These are phyloP conservation scores for Toxonevra muliebris DNA, from an alignment of 2,888 invertebrate genomes.

Conservation along the genomic window DNA sequence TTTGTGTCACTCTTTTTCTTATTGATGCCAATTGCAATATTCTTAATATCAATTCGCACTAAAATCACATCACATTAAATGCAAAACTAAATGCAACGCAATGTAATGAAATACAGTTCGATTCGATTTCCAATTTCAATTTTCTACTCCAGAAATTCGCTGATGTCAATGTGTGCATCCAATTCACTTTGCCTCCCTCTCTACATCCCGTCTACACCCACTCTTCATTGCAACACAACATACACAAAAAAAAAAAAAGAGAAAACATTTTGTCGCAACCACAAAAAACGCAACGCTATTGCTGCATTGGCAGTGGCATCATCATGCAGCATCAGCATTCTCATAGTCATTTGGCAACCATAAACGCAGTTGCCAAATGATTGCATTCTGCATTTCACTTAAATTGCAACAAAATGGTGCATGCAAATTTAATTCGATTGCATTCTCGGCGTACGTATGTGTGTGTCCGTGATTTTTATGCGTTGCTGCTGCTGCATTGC, in stretches of 20 bases:
- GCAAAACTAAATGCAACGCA: no score
- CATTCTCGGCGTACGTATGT: not conserved
- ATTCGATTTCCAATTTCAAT: slow-evolving; percentile 32
- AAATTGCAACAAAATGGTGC: slow-evolving; percentile 21
- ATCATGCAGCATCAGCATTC: not conserved
- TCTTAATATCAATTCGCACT: no score
- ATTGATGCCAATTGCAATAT: no score
- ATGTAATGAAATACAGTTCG: no score
- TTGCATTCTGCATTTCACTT: not conserved
- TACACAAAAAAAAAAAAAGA: not conserved
- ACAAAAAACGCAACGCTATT: slow-evolving; percentile 18
- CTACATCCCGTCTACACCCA: no score
- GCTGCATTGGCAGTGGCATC: slow-evolving; percentile 2
- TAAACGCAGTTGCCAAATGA: slow-evolving; percentile 1
- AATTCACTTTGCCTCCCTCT: no score
- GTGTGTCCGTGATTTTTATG: no score
- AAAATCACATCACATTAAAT: no score
- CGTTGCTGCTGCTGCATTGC: no score
- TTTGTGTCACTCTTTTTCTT: no score
- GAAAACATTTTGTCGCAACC: slow-evolving; percentile 23
- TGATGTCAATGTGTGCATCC: slow-evolving; percentile 13
- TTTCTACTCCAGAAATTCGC: slow-evolving; percentile 35
- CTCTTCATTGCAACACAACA: no score
- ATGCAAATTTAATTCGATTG: slow-evolving; percentile 32
- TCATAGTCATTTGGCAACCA: slow-evolving; percentile 19